Base-by-base conservation (phyloP, 2,113 vertebrate genomes). In the Amphilophus citrinellus region DNA sequence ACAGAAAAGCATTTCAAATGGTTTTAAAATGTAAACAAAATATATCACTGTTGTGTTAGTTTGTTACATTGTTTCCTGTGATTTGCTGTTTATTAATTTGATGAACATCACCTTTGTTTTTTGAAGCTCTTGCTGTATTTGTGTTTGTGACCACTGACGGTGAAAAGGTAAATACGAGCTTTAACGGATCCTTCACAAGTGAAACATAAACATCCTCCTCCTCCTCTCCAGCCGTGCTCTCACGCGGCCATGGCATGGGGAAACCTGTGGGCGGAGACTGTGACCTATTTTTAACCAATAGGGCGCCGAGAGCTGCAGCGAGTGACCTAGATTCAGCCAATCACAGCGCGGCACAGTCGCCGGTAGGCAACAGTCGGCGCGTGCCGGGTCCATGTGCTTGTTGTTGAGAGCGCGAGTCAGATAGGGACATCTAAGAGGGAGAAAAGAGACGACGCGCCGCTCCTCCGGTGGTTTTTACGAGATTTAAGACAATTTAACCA, bases 271-370 rank as follows among this genome's bases (percentile, higher is more conserved):
- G 96, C 85, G 96, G 95, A 90, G 94, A 93, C 77, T 95, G 58
- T 94, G 95, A 94, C 95, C 95, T 95, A 96, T 57, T 93, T 95
- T 91, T 66, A 71, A 14, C 96, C 95, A 96, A 96, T 96, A 1
- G 77, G 66, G 80, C 56, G 17, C 50, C 10, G 71, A 32, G 59
- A 83, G 76, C 71, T 62, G 80, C 65, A 79, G 89, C 89, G 79
- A 92, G 85, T 95, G 96, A 96, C 96, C 96, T 94, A 96, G 79
- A 91, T 96, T 94, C 73, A 79, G 82, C 96, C 95, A 96, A 96
- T 96, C 80, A 18, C 62, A 35, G 63, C 61, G 78, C 92, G 44
- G 90, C 84, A 58, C n/a, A 65, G 78, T 76, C 87, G 92, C 91
- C 89, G 92, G 91, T 90, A 91, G 94, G 93, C 92, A 94, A 89